These are phyloP conservation scores for Tetragnatha versicolor DNA, from an alignment of 1,140 invertebrate genomes.

Conservation along the genomic window DNA sequence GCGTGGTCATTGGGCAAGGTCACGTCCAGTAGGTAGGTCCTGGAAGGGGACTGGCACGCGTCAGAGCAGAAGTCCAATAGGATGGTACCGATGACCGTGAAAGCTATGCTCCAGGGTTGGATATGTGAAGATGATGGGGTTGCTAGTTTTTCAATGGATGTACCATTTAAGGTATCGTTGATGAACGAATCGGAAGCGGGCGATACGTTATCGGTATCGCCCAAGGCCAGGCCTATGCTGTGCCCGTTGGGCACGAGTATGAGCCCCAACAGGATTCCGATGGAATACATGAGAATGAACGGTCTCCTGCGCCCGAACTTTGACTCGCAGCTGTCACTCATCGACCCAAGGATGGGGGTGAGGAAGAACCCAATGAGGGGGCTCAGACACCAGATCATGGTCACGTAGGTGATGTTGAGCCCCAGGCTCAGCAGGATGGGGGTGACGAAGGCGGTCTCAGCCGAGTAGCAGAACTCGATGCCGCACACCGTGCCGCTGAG, in stretches of 20 bases:
- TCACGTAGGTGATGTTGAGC: slow-evolving; percentile 89
- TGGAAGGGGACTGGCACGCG: slow-evolving; percentile 90
- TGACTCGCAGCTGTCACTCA: slow-evolving; percentile 86
- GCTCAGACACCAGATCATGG: slow-evolving; percentile 92
- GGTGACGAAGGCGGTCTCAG: slow-evolving; percentile 95
- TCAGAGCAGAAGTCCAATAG: slow-evolving; percentile 95
- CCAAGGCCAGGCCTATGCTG: slow-evolving; percentile 78
- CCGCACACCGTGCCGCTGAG: slow-evolving; percentile 95
- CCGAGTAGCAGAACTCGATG: slow-evolving; percentile 96
- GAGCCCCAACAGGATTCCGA: slow-evolving; percentile 86
- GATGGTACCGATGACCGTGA: slow-evolving; percentile 92
- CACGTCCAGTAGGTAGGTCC: slow-evolving; percentile 92
- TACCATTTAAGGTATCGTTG: neutral
- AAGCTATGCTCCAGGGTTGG: slow-evolving; percentile 85
- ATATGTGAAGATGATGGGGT: neutral
- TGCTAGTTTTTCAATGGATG: neutral
- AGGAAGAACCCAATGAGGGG: slow-evolving; percentile 91
- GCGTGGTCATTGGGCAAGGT: slow-evolving; percentile 93
- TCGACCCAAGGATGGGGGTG: slow-evolving; percentile 87
- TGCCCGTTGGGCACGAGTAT: slow-evolving; percentile 91
- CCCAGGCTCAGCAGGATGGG: slow-evolving; percentile 93
- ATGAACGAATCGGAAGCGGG: neutral
- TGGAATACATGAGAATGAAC: slow-evolving; percentile 87
- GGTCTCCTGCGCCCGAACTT: slow-evolving; percentile 84
- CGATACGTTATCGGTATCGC: slow-evolving; percentile 69